Evolutionary conservation across 2,797 vertebrate genomes (phyloP).

Genomic region (Threskiornis aethiopicus): DNA sequence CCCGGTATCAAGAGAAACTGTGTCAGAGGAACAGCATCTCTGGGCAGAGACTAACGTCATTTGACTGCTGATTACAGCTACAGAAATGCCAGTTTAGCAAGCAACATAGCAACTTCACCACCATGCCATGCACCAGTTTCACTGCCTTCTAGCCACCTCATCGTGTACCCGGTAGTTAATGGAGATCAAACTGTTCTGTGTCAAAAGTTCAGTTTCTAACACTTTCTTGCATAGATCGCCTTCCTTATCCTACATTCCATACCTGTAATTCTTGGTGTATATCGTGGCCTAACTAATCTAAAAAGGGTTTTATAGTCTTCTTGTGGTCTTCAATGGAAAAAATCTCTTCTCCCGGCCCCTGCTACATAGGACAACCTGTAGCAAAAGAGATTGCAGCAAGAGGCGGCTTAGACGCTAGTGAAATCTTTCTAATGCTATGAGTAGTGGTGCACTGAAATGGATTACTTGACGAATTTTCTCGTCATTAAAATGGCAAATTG

Average conservation of each 20-base stretch:
- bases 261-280: not conserved
- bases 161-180: not conserved
- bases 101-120: not conserved
- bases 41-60: not conserved
- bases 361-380: not conserved
- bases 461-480: not conserved
- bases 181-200: not conserved
- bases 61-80: not conserved
- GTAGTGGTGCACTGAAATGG: not conserved
- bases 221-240: not conserved
- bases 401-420: not conserved
- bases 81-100: not conserved
- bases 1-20: fast-evolving
- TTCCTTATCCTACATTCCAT: not conserved
- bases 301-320: not conserved
- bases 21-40: not conserved
- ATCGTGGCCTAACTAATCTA: not conserved
- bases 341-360: not conserved
- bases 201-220: not conserved
- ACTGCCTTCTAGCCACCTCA: not conserved
- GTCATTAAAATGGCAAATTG: not conserved
- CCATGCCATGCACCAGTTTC: not conserved
- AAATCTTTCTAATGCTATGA: not conserved
- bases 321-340: not conserved
- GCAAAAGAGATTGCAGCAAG: fast-evolving